These are phyloP conservation scores for Petrocephalus microphthalmus DNA, from an alignment of 2,113 vertebrate species.

Conservation along the genomic window DNA sequence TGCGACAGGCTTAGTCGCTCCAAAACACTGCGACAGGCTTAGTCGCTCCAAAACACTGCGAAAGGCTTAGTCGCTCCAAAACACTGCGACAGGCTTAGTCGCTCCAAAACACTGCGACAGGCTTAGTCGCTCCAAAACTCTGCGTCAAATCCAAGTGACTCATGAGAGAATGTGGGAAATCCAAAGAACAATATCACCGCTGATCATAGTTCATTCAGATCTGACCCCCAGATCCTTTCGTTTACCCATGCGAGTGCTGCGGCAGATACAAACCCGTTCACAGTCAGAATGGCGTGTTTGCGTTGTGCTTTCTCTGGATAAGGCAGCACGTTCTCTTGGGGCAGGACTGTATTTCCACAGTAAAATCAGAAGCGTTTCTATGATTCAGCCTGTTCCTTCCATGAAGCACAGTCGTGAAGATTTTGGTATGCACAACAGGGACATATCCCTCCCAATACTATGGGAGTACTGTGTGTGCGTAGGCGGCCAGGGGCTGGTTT, in stretches of 20 bases:
- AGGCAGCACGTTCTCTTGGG: not conserved
- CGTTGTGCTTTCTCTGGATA: not conserved
- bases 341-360: not conserved
- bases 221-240: not conserved
- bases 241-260: not conserved
- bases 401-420: not conserved
- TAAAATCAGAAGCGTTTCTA: not conserved
- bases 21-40: too few relatives aligned
- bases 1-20: too few relatives aligned
- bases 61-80: too few relatives aligned
- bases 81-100: too few relatives aligned
- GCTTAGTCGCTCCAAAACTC: too few relatives aligned
- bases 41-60: too few relatives aligned
- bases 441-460: not conserved
- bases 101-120: too few relatives aligned
- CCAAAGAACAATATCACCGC: not conserved
- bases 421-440: not conserved
- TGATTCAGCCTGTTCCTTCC: not conserved
- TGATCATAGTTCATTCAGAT: not conserved
- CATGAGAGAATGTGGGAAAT: not conserved
- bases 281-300: not conserved
- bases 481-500: not conserved
- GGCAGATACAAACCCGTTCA: not conserved
- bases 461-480: not conserved
- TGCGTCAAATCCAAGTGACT: not conserved